Percentiles rank a stretch among this genome's conserved stretches.
These are phyloP conservation scores for Ormyrus thymus DNA, from an alignment of 2,888 invertebrate genomes.

Conservation along the genomic window DNA sequence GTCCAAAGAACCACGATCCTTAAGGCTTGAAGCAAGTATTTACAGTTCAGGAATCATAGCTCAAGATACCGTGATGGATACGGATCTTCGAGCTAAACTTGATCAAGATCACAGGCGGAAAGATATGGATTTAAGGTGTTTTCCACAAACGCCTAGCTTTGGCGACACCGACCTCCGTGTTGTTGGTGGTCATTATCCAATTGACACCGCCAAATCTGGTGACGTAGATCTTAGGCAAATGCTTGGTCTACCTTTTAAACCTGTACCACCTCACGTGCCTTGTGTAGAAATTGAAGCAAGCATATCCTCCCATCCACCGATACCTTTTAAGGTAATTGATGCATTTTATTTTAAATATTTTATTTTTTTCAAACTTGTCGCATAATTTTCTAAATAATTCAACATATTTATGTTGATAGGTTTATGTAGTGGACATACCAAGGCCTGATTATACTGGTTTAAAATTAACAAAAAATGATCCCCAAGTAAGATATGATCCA, in stretches of 20 bases:
- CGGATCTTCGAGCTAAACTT: conserved; percentile 69
- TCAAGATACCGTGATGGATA: conserved; percentile 69
- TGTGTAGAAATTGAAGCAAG: conserved; percentile 92
- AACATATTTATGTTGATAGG: conserved; percentile 28
- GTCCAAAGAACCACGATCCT: conserved; percentile 55
- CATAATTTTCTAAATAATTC: neutral
- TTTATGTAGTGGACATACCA: conserved; percentile 79
- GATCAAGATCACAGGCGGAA: conserved; percentile 73
- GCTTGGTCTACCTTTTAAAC: conserved; percentile 85
- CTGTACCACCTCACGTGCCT: conserved; percentile 87
- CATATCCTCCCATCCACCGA: conserved; percentile 85
- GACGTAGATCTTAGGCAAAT: conserved; percentile 85
- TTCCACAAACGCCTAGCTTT: conserved; percentile 72
- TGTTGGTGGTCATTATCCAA: conserved; percentile 65
- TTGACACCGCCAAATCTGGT: conserved; percentile 69
- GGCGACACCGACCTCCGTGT: conserved; percentile 82
- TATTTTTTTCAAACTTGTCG: no score
- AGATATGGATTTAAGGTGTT: conserved; percentile 77
- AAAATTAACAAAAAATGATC: conserved; percentile 82
- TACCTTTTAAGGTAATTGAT: conserved; percentile 78
- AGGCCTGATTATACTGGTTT: conserved; percentile 86
- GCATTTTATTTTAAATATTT: no score
- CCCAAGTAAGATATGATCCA: conserved; percentile 85
- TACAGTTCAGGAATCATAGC: conserved; percentile 72
- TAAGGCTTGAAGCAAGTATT: conserved; percentile 71